These are phyloP conservation scores for Chloebia gouldiae DNA, from an alignment of 2,113 vertebrate genomes.

Conservation along the genomic window DNA sequence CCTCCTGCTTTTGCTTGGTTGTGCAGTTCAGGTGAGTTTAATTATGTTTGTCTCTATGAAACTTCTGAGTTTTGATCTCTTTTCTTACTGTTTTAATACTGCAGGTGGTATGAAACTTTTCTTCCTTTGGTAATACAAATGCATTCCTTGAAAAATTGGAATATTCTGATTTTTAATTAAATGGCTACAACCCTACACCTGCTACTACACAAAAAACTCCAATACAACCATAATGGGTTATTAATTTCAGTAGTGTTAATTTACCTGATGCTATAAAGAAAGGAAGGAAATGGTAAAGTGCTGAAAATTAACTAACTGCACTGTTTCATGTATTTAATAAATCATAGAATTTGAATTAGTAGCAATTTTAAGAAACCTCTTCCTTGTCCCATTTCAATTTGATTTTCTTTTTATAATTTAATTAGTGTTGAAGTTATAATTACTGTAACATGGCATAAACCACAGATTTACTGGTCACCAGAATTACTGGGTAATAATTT, in stretches of 20 bases:
- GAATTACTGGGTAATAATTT: background rate
- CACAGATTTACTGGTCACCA: background rate
- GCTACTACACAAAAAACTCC: background rate
- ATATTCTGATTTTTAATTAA: background rate
- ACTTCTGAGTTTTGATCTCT: background rate
- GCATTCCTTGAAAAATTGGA: background rate
- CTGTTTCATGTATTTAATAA: background rate
- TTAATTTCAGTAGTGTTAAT: background rate
- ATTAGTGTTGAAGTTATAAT: background rate
- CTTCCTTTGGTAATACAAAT: background rate
- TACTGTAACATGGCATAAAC: background rate
- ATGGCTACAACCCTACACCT: background rate
- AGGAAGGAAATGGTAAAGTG: background rate
- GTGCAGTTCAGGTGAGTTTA: conserved; percentile 92
- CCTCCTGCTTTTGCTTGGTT: conserved; percentile 91
- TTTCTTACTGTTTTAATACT: background rate
- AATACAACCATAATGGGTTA: background rate
- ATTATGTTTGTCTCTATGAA: background rate
- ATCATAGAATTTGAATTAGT: background rate
- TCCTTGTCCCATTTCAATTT: background rate
- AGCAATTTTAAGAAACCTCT: background rate
- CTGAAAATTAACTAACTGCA: background rate
- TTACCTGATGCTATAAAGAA: background rate
- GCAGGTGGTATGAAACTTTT: background rate
- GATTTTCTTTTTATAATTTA: background rate